These are phyloP conservation scores for Brachionus plicatilis DNA, from an alignment of 1,140 invertebrate genomes.

Conservation along the genomic window DNA sequence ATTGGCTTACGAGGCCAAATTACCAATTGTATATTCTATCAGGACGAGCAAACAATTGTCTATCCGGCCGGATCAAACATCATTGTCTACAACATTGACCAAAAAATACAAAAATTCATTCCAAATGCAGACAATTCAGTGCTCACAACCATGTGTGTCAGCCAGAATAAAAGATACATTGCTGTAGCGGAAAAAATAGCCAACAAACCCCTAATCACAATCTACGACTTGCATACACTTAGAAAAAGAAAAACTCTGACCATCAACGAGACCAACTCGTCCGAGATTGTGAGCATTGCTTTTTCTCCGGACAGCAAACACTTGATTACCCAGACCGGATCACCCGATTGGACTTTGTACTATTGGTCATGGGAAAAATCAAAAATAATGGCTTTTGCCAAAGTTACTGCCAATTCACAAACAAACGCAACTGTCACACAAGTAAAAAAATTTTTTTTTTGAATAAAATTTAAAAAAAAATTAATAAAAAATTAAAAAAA, in stretches of 20 bases:
- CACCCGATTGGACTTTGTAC: constrained; percentile 72
- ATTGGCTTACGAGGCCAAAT: constrained; percentile 43
- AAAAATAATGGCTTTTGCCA: constrained; percentile 69
- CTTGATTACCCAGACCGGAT: constrained; percentile 69
- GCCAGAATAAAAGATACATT: constrained; percentile 55
- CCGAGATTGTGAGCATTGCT: constrained; percentile 65
- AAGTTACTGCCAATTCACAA: constrained; percentile 59
- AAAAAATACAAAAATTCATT: constrained; percentile 57
- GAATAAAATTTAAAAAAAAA: constrained; percentile 35
- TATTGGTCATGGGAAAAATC: constrained; percentile 78
- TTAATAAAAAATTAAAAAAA: background rate
- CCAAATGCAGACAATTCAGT: constrained; percentile 53
- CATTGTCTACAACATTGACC: constrained; percentile 56
- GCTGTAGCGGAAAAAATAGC: constrained; percentile 47
- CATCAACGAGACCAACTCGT: constrained; percentile 50
- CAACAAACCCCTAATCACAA: constrained; percentile 53
- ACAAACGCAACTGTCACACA: constrained; percentile 54
- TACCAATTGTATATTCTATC: constrained; percentile 52
- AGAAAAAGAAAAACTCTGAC: constrained; percentile 56
- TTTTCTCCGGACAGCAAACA: constrained; percentile 74
- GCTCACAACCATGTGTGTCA: constrained; percentile 53
- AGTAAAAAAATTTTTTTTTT: constrained; percentile 44
- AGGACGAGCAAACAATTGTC: constrained; percentile 55
- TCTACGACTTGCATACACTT: constrained; percentile 57
- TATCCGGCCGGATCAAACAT: constrained; percentile 57